Conservation (phyloP, 1,140 invertebrate species). For the Drosophila simulans region DNA sequence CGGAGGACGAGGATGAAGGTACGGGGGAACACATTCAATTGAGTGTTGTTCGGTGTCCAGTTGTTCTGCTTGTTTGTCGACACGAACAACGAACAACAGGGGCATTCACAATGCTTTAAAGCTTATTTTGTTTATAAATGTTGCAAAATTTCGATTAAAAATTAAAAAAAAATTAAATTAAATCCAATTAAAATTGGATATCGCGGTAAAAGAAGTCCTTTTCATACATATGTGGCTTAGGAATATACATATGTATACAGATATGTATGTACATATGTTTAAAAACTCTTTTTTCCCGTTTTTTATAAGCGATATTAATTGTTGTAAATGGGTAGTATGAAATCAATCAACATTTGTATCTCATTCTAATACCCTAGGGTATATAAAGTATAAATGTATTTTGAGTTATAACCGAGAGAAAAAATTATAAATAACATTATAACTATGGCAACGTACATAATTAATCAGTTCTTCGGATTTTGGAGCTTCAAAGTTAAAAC, state of each 20-base stretch:
- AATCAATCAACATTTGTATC: no score
- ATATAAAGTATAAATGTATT: no score
- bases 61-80: not conserved
- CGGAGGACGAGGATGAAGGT: not conserved
- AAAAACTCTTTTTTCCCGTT: no score
- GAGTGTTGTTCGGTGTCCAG: slow-evolving; percentile 1
- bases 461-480: not conserved
- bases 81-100: not conserved
- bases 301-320: no score
- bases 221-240: no score
- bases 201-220: no score
- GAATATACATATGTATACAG: no score
- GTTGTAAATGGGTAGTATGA: no score
- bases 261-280: no score
- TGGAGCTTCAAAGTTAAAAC: slow-evolving; percentile 4
- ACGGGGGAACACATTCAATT: slow-evolving; percentile 11
- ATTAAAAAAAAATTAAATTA: no score
- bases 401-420: no score
- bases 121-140: not conserved
- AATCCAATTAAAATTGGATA: not conserved
- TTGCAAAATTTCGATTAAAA: not conserved
- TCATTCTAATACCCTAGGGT: no score
- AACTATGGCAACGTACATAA: not conserved
- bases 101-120: not conserved
- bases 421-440: not conserved